Conservation (phyloP, 2,888 invertebrate species). For the Colletes collaris region DNA sequence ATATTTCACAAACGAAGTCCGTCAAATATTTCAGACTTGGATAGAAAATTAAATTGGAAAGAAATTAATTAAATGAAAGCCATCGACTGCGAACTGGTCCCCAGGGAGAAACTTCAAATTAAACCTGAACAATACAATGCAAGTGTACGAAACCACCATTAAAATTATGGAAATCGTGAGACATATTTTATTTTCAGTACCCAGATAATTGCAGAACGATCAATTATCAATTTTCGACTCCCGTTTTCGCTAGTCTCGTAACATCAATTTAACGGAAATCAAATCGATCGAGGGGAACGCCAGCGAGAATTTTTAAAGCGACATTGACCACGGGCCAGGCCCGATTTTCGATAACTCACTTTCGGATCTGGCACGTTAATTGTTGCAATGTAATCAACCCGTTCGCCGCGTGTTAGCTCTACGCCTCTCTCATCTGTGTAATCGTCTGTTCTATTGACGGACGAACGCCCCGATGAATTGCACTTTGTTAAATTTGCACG, state of each 20-base stretch:
- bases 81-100: too few species aligned
- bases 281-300: conserved; percentile 17
- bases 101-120: too few species aligned
- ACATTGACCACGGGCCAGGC: not conserved
- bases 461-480: conserved; percentile 29
- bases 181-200: too few species aligned
- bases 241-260: not conserved
- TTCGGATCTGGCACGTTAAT: conserved; percentile 47
- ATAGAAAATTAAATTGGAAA: too few species aligned
- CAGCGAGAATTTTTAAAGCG: conserved; percentile 44
- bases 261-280: conserved; percentile 34
- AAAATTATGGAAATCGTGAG: too few species aligned
- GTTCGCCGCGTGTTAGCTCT: conserved; percentile 24
- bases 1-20: too few species aligned
- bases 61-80: too few species aligned
- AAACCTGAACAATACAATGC: too few species aligned
- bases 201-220: too few species aligned
- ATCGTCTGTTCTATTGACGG: conserved; percentile 36
- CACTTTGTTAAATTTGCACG: conserved; percentile 47
- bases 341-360: conserved; percentile 56
- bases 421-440: conserved; percentile 30
- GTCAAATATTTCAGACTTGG: too few species aligned
- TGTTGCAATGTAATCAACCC: conserved; percentile 54
- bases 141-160: too few species aligned
- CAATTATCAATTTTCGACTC: too few species aligned